phyloP scores from a whole-genome alignment of 1,140 invertebrate species.

The Drosophila littoralis region DNA sequence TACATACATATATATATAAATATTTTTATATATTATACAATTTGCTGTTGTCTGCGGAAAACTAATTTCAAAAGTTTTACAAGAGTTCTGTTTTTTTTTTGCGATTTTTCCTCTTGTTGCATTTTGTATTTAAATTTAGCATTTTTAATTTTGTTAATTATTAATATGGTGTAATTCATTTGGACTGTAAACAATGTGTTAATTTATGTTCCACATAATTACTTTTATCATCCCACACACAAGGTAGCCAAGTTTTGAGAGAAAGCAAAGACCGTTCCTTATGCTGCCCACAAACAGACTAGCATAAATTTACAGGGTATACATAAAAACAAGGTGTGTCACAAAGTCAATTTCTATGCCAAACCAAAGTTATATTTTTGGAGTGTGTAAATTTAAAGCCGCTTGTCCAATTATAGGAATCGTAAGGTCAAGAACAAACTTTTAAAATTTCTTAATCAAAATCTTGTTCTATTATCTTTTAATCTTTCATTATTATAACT shows the following conservation, averaged over 20 bases:
- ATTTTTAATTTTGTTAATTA: conserved; percentile 19
- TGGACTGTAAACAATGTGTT: conserved; percentile 42
- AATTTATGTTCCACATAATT: conserved; percentile 32
- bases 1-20: background rate
- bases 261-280: background rate
- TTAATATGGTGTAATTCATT: conserved; percentile 19
- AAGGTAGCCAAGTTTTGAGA: background rate
- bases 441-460: too few species aligned
- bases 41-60: conserved; percentile 36
- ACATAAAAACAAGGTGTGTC: background rate
- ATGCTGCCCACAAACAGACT: background rate
- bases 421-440: too few species aligned
- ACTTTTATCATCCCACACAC: background rate
- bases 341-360: background rate
- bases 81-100: conserved; percentile 18
- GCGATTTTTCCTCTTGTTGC: background rate
- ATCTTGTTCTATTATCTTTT: too few species aligned
- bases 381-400: background rate
- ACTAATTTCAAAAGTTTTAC: conserved; percentile 42
- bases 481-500: too few species aligned
- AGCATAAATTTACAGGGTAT: background rate
- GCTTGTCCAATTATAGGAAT: too few species aligned
- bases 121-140: conserved; percentile 15
- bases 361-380: background rate
- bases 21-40: conserved; percentile 25